Evolutionary conservation across 2,797 vertebrate species (phyloP), one percentile per base, ranked within the genome.

Genomic region (Thalassophryne amazonica): DNA sequence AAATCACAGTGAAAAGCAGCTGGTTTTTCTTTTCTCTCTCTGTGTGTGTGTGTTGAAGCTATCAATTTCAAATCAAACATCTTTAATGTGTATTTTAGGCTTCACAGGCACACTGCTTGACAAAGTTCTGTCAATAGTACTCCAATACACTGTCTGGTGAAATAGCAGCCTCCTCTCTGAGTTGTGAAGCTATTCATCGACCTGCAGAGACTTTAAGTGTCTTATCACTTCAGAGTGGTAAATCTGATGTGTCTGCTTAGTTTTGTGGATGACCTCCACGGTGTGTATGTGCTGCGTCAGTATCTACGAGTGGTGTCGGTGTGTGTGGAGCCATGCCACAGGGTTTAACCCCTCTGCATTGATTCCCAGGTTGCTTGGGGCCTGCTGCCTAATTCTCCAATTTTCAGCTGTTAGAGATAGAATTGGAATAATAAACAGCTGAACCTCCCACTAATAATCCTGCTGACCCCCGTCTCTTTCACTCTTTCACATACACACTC

Each of bases 361-460:
- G 87, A 89, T 87, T 89, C 81, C 61, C 53, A 57, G 59, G 74
- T 83, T 86, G 83, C 84, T 82, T 58, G 12, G 70, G 80, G 78
- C n/a, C 75, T 70, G 61, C 67, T 6, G 63, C 76, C 87, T 90
- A 90, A 90, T 88, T 89, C 83, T 86, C 80, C 86, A 89, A 91
- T 92, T 92, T 92, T 91, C 89, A 91, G 88, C 89, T 92, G 89
- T 91, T 92, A 86, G 79, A 89, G 86, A 87, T 89, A 86, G 87
- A 91, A 90, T 89, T 90, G 88, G 83, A 92, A 91, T 92, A 92
- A 92, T 91, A 92, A 91, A 91, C 90, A 91, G 87, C 87, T 90
- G 85, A 89, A 89, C 87, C 87, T 84, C 80, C 83, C 86, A 87
- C 81, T 72, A 89, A 88, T 90, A 90, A 90, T 88, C 85, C 78